Evolutionary conservation across 2,888 invertebrate genomes (phyloP).

Genomic region (Caenorhabditis sulstoni): DNA sequence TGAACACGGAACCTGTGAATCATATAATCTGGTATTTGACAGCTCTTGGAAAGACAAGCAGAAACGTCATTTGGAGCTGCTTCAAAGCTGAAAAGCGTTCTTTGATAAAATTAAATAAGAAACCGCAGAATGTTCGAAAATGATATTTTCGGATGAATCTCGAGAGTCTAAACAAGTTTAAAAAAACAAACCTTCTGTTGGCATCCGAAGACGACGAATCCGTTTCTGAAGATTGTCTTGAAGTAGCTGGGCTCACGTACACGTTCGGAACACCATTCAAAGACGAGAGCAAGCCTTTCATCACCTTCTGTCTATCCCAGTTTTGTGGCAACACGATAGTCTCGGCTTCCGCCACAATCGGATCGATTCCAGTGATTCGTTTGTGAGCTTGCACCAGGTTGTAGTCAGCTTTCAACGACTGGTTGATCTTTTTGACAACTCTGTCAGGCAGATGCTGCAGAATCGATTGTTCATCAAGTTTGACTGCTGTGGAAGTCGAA

Average conservation of each 20-base stretch:
- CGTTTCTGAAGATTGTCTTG: slow-evolving; percentile 65
- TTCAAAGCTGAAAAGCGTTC: slow-evolving; percentile 46
- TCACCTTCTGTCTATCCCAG: slow-evolving; percentile 30
- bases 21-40: slow-evolving; percentile 56
- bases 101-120: not conserved
- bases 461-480: not conserved
- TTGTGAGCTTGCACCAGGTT: slow-evolving; percentile 1
- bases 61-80: slow-evolving; percentile 34
- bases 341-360: slow-evolving; percentile 26
- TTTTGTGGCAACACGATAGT: slow-evolving; percentile 7
- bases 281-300: slow-evolving; percentile 4
- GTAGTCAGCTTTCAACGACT: not conserved
- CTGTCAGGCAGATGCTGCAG: slow-evolving; percentile 35
- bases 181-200: slow-evolving; percentile 32
- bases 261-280: slow-evolving; percentile 5
- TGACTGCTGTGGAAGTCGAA: no score
- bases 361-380: slow-evolving; percentile 27
- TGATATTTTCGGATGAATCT: not conserved
- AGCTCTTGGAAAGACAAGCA: slow-evolving; percentile 21
- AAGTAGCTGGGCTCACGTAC: slow-evolving; percentile 61
- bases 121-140: not conserved
- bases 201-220: slow-evolving; percentile 61
- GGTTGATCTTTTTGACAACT: slow-evolving; percentile 26
- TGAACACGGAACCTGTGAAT: slow-evolving; percentile 34
- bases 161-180: not conserved